Evolutionary conservation across 2,888 invertebrate species (phyloP), one percentile per base, ranked within the genome.

Genomic region (Notodonta dromedarius): DNA sequence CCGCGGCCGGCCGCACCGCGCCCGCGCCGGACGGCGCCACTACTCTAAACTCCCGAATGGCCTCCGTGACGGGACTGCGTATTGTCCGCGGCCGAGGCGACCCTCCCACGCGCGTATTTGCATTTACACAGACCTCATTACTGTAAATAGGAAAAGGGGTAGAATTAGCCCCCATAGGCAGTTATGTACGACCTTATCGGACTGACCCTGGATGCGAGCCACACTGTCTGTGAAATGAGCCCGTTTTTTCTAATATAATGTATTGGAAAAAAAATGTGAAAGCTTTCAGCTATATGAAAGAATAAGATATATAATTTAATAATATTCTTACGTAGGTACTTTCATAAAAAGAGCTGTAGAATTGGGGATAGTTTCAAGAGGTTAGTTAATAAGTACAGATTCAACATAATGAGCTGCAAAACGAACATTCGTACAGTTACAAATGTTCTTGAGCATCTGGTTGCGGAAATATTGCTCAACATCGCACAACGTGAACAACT

Each of bases 71-170:
- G 54, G 3, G 54, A 54, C 13, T 54, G 54, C 54, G 54, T 54
- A 54, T 50, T 50, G 42, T 46, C 14, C 46, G 11, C 6, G 13
- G 9, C 16, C 32, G 12, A 35, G 50, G 14, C 42, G 46, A 14
- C 46, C 16, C 63, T 56, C 61, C 55, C 58, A 8, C 16, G 59
- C 62, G 24, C 58, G 32, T 63, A 71, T 78, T 73, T 70, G 71
- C 76, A 75, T 78, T 59, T 59, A 57, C 60, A 57, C 58, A 46
- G 55, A 57, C 58, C 63, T 66, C 62, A 61, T 63, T 63, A 70
- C 67, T 60, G 59, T 56, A 60, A 69, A 65, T 67, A 70, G 70
- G 58, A 63, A 60, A 52, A 56, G 61, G 67, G 67, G 61, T 58
- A 50, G 55, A 66, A 72, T 73, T 67, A 69, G 68, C 66, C 63